Evolutionary conservation across 1,140 invertebrate species (phyloP), one percentile per base, ranked within the genome.

Genomic region (Drosophila lini): DNA sequence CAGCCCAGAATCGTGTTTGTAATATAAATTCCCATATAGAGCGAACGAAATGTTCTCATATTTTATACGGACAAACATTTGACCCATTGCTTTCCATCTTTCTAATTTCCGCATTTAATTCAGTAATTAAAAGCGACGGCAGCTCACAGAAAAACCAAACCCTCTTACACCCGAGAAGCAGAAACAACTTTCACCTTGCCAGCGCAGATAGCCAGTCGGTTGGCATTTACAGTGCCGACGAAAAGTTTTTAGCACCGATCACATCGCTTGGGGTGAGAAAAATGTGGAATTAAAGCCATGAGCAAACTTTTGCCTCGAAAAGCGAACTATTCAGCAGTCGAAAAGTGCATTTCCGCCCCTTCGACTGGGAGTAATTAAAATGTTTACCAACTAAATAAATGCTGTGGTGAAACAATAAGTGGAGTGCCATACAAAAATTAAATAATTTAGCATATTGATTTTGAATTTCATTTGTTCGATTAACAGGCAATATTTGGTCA

Each of bases 71-170:
- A 31, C 38, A 42, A 65, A 9, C n/a, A 69, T 10, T 47, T 36
- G 45, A 36, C 47, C 59, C 65, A 44, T 44, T 22, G 32, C 61
- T 56, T 57, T 75, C 42, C 56, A 74, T 62, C 69, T 73, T 62
- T 74, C 57, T 62, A 74, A 75, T 75, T 75, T 74, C 70, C 59
- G 52, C 59, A 75, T 44, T 74, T 75, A 74, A 75, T 75, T 75
- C 45, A 57, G 70, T 41, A 75, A 75, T 75, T 74, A 75, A 74
- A 74, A 48, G 70, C 70, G 52, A n/a, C 44, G 52, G 19, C 38
- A 45, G 19, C 57, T 34, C 11, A 48, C 41, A 48, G 44, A 69
- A 64, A 42, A 56, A 73, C 41, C 48, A 42, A 56, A 73, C 41
- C 48, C 36, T 73, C 45, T 41, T 73, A 34, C 52, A 71, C 16